Evolutionary conservation across 2,113 vertebrate genomes (phyloP), one percentile per base, ranked within the genome.

Genomic region (Strix aluco): DNA sequence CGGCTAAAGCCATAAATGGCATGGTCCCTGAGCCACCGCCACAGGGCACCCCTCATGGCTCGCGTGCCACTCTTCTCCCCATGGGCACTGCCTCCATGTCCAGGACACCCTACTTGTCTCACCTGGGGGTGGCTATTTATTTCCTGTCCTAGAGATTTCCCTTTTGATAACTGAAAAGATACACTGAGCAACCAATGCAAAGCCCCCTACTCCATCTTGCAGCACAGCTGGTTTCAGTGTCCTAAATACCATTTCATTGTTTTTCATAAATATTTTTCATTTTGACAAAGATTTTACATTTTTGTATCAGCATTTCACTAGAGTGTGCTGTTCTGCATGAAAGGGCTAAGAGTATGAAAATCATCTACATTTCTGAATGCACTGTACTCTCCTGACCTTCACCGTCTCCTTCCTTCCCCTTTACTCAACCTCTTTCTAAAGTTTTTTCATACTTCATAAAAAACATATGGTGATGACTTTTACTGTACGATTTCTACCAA

Each of bases 301-400:
- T 90, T 58, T 58, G 9, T 36, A 57, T 73, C 62, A 87, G 46
- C 23, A 47, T 80, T 82, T 91, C 54, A 77, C 40, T 52, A 44
- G 20, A 66, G 36, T 46, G 42, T 84, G 32, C 32, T 73, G 54
- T 38, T 94, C 65, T 82, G 86, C 62, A 66, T 58, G 70, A 89
- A 80, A 71, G 14, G 23, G 15, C 42, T 79, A 17, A 23, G 15
- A 40, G 25, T n/a, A 62, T 44, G 70, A 85, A 95, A 95, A 89
- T 85, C 42, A 85, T 66, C 58, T 42, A 26, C 17, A 12, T 77
- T 95, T 95, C 77, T 92, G 70, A 96, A 75, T 61, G 54, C 25
- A 38, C 27, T 69, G 17, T 44, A 54, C 6, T 70, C 25, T 40
- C 30, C 54, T 57, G 26, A 23, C 29, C 27, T 81, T 15, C 42